Base-by-base conservation (phyloP, 64 coral and sea anemone species). In the Cladopsammia gracilis region DNA sequence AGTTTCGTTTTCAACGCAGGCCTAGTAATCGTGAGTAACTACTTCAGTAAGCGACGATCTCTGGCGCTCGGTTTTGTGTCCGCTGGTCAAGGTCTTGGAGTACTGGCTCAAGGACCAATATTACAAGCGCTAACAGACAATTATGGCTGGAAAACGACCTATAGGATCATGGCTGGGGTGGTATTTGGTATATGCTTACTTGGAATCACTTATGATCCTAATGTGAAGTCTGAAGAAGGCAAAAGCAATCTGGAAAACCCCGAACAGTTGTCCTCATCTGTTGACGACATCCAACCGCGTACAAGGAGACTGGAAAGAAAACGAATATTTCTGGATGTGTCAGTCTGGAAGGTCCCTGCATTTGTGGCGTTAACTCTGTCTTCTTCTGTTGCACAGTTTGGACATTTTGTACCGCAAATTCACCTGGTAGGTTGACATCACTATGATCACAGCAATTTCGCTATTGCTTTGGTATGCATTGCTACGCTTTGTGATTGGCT, bases 11-110 rank as follows among this genome's bases (percentile, higher is more conserved):
- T 64, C 47, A 43, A 47, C 25, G 26, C 60, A 7, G 48, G 58
- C 2, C 48, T 64, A 3, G 60, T 65, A 10, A 51, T 68, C 1
- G 64, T 69, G 0, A 70, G 42, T 3, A 86, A 53, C 8, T 86
- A 86, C 48, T 86, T 86, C 49, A 68, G 5, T 1, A 86, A 47
- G 22, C 44, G 70, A 75, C 69, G 71, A 45, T 70, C 86, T 88
- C 14, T 75, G 12, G 71, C 70, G 4, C 26, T 88, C 20, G 86
- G 85, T 52, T 25, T 86, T 25, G 44, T 86, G 44, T 48, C 60
- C 10, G 65, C 44, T 24, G 83, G 83, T 23, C 60, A 45, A 7
- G 48, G 65, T 11, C 11, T 70, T 14, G 83, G 83, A 10, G 48
- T 70, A 10, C 24, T 86, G 3, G 42, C 62, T 49, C 46, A 57